Conservation (phyloP, 2,888 invertebrate genomes). For the Pimpla rufipes region DNA sequence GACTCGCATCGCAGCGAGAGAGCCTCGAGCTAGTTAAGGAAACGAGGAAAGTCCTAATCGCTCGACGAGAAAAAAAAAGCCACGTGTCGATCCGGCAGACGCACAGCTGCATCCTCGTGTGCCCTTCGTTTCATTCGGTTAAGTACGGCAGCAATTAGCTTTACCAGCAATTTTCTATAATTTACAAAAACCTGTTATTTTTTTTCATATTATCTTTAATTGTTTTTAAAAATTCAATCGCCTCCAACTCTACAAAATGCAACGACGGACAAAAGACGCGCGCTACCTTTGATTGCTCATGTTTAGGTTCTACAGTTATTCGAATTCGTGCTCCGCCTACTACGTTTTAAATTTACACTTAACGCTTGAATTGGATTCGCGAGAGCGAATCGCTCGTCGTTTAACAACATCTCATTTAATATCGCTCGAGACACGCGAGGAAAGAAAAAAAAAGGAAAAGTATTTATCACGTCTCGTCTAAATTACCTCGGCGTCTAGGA, state of each 20-base stretch:
- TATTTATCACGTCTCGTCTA: slow-evolving; percentile 21
- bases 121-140: slow-evolving; percentile 52
- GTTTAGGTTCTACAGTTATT: slow-evolving; percentile 41
- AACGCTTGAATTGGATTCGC: neutral
- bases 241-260: slow-evolving; percentile 30
- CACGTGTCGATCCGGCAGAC: slow-evolving; percentile 66
- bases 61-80: slow-evolving; percentile 73
- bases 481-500: slow-evolving; percentile 9
- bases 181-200: slow-evolving; percentile 43
- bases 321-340: slow-evolving; percentile 9
- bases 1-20: slow-evolving; percentile 71
- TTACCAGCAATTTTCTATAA: slow-evolving; percentile 14
- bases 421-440: slow-evolving; percentile 28
- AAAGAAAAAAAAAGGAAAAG: no score
- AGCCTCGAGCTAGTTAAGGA: slow-evolving; percentile 31
- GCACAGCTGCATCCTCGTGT: slow-evolving; percentile 53
- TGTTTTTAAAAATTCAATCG: neutral
- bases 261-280: slow-evolving; percentile 32
- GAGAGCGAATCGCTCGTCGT: neutral
- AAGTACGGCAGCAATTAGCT: slow-evolving; percentile 48
- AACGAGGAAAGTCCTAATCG: slow-evolving; percentile 30
- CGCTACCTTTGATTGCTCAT: slow-evolving; percentile 35
- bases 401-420: slow-evolving; percentile 13
- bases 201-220: neutral
- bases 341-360: neutral